A percentile compares a stretch with the other conserved stretches of the same genome.
Conservation (phyloP, 2,888 invertebrate genomes). For the Xanthia togata region DNA sequence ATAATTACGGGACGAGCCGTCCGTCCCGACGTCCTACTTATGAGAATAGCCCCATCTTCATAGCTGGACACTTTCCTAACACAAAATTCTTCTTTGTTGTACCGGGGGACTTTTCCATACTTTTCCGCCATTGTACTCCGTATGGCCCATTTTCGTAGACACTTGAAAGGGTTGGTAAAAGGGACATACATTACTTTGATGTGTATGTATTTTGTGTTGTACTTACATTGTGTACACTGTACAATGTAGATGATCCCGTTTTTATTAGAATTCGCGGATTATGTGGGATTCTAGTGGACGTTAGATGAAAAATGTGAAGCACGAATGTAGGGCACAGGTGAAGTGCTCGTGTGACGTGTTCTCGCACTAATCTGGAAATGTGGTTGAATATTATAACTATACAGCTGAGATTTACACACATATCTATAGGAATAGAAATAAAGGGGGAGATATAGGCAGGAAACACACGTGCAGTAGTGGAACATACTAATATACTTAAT, state of each 20-base stretch:
- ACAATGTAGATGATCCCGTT: slow-evolving; percentile 43
- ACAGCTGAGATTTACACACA: neutral
- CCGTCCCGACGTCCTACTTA: slow-evolving; percentile 67
- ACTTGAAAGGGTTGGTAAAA: slow-evolving; percentile 73
- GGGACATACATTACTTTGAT: slow-evolving; percentile 64
- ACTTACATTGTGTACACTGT: slow-evolving; percentile 34
- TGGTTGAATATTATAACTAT: neutral
- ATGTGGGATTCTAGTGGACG: slow-evolving; percentile 23
- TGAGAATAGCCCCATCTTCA: slow-evolving; percentile 68
- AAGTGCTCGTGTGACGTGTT: slow-evolving; percentile 27
- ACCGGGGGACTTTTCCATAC: slow-evolving; percentile 69
- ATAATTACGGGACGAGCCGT: slow-evolving; percentile 61
- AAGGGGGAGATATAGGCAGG: neutral
- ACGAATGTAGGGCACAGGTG: slow-evolving; percentile 35
- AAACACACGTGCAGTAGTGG: neutral
- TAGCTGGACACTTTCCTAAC: slow-evolving; percentile 74
- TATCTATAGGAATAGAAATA: neutral
- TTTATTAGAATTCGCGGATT: slow-evolving; percentile 43
- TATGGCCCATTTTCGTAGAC: slow-evolving; percentile 73
- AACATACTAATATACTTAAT: neutral
- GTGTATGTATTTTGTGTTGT: slow-evolving; percentile 53
- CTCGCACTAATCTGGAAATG: slow-evolving; percentile 22
- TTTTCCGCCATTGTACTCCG: slow-evolving; percentile 72
- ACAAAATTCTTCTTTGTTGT: slow-evolving; percentile 73
- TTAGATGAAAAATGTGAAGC: slow-evolving; percentile 16